Conservation (phyloP, 2,888 invertebrate species). For the Tricholauxania praeusta region DNA sequence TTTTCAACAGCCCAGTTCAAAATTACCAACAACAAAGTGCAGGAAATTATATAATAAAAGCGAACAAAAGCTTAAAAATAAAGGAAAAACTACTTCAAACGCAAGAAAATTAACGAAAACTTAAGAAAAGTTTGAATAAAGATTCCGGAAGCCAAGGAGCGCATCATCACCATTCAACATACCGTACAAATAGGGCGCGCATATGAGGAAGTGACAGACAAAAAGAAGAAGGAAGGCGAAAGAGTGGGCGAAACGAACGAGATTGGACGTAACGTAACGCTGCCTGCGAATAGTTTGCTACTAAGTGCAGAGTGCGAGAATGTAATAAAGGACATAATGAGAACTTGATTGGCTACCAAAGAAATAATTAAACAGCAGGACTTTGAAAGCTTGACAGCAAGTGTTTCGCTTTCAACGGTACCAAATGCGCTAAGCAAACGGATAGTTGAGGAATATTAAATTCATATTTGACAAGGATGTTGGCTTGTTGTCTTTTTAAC, state of each 20-base stretch:
- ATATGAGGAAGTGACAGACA: too few relatives aligned
- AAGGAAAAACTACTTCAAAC: conserved; percentile 18
- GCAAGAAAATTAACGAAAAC: conserved; percentile 24
- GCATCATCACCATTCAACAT: conserved; percentile 11
- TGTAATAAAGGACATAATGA: conserved; percentile 13
- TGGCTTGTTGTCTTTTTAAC: background rate
- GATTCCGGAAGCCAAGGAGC: background rate
- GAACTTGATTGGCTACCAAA: conserved; percentile 20
- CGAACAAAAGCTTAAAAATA: background rate
- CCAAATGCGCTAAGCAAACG: background rate
- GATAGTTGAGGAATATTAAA: background rate
- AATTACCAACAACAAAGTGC: conserved; percentile 20
- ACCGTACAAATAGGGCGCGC: background rate
- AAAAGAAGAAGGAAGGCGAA: background rate
- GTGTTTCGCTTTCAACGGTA: background rate
- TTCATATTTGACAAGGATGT: background rate
- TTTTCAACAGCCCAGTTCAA: too few relatives aligned
- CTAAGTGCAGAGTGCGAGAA: conserved; percentile 1
- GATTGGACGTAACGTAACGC: background rate
- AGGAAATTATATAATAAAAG: conserved; percentile 30
- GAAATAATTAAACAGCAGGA: conserved; percentile 19
- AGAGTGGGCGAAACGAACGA: background rate
- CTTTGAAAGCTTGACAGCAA: background rate
- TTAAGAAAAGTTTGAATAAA: conserved; percentile 14
- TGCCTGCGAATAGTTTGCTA: background rate